Base-by-base conservation (phyloP, 2,888 invertebrate genomes). In the Lasioglossum figueresi region DNA sequence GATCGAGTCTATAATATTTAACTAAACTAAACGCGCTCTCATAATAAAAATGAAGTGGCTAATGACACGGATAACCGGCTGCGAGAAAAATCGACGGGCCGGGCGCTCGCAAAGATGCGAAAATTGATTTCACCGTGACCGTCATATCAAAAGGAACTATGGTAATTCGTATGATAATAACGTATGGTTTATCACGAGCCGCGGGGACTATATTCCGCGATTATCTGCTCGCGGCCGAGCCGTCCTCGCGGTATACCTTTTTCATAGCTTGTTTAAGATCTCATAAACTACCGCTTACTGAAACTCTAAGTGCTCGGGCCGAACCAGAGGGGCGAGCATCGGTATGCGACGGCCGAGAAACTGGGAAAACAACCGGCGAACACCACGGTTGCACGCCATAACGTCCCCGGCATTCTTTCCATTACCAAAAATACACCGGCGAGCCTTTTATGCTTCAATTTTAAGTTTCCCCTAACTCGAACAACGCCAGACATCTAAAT, bases 221-320 rank as follows among this genome's bases (percentile, higher is more conserved):
- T 89, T 84, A 89, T 89, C 89, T 89, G 83, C 86, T 76, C 79
- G 82, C 80, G 75, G 19, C 70, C 76, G 71, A 79, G 76, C 82
- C 82, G 82, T 88, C 82, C 82, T 88, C 88, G 78, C 77, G 78
- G 84, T 87, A 89, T 88, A 82, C 86, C 90, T 88, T 90, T 87
- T 90, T 90, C 89, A 88, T 88, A 85, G 87, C 89, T 90, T 90
- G 89, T 90, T 90, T 90, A 88, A 90, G 89, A 84, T 90, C 89
- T 88, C 89, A 75, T 90, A 90, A 90, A 90, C 87, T 84, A 79
- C 78, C 84, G 81, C 87, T 90, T 90, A 88, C 88, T 89, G 82
- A 79, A 79, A 88, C 82, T 89, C 89, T 79, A 85, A 86, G 84
- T 86, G 84, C 82, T 79, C 73, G 66, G 52, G 80, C 80, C 88